Evolutionary conservation across 2,797 vertebrate genomes (phyloP).

Genomic region (Masticophis lateralis): DNA sequence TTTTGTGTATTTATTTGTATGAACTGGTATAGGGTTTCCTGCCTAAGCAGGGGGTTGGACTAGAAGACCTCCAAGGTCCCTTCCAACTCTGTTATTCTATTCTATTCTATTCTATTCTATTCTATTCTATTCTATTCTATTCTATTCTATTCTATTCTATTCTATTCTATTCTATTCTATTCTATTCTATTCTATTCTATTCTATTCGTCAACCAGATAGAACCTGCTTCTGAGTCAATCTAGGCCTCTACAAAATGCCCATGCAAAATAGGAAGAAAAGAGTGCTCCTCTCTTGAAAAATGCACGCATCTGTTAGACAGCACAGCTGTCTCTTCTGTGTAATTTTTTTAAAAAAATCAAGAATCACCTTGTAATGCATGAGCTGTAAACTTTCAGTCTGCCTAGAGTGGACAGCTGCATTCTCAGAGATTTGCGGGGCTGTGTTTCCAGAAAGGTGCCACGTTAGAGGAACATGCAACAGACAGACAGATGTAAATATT

Average conservation of each 20-base stretch:
- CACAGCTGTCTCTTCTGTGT: background rate
- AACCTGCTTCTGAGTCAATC: background rate
- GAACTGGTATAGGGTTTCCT: too few species aligned
- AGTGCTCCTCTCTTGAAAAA: background rate
- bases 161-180: too few species aligned
- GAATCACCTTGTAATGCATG: background rate
- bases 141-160: too few species aligned
- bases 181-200: too few species aligned
- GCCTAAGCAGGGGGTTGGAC: too few species aligned
- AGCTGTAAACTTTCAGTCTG: background rate
- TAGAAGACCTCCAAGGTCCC: too few species aligned
- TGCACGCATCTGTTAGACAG: background rate
- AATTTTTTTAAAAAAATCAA: background rate
- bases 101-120: too few species aligned
- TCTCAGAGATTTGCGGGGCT: background rate
- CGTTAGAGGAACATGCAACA: background rate
- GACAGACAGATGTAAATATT: background rate
- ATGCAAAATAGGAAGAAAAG: background rate
- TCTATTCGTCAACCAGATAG: background rate
- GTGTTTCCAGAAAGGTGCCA: background rate
- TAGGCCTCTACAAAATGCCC: background rate
- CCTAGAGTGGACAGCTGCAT: background rate
- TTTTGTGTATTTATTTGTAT: too few species aligned
- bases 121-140: too few species aligned
- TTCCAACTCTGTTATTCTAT: too few species aligned